Conservation (phyloP, 2,888 invertebrate genomes). For the Nasonia oneida region DNA sequence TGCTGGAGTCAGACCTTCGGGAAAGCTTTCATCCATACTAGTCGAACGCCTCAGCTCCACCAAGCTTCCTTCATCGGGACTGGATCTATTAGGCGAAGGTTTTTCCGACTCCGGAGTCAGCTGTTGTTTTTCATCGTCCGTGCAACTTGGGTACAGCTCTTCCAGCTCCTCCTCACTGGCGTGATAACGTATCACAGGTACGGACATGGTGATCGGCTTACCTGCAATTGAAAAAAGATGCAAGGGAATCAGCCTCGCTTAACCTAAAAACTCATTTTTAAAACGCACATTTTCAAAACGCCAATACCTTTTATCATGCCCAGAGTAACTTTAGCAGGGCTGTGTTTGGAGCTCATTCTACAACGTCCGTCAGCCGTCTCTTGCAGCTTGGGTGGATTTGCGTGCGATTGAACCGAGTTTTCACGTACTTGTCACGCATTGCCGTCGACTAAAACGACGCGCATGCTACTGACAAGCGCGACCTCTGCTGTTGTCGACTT, state of each 20-base stretch:
- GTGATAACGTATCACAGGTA: constrained; percentile 85
- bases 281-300: too few species aligned
- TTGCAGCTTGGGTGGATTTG: not conserved
- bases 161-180: constrained; percentile 89
- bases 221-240: constrained; percentile 68
- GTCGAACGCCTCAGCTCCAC: constrained; percentile 82
- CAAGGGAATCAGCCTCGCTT: not conserved
- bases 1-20: constrained; percentile 78
- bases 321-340: constrained; percentile 74
- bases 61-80: constrained; percentile 77
- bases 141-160: constrained; percentile 82
- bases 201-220: constrained; percentile 79
- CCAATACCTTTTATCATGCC: constrained; percentile 76
- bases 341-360: constrained; percentile 73
- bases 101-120: constrained; percentile 79
- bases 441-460: not conserved
- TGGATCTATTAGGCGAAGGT: constrained; percentile 77
- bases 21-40: constrained; percentile 81
- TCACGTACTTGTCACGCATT: not conserved
- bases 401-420: not conserved
- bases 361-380: not conserved
- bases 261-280: too few species aligned
- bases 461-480: too few species aligned
- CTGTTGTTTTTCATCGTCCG: constrained; percentile 81
- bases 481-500: too few species aligned